Evolutionary conservation across 2,888 invertebrate species (phyloP), one percentile per base, ranked within the genome.

Genomic region (Eupithecia dodoneata): DNA sequence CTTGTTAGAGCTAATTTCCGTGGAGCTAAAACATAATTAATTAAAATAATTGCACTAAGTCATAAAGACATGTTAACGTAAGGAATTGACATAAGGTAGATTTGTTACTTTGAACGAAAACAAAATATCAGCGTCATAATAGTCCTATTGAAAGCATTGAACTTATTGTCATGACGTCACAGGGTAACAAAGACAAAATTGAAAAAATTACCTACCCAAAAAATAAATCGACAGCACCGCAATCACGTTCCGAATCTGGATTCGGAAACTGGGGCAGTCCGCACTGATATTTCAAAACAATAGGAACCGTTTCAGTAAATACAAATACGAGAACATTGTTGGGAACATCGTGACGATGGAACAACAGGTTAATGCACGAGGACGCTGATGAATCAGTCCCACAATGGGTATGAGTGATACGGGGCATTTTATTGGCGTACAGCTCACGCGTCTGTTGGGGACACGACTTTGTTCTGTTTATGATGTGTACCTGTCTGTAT

Each of bases 311-410:
- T 72, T 70, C 59, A 49, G 45, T 59, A 72, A 52, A 71, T 47
- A 30, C 70, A 70, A 52, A 71, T 47, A 30, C 70, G 18, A 70
- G 18, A 41, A 76, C 52, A 70, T 41, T 69, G 76, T 71, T 65
- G 66, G 49, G 45, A 71, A 52, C 65, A 74, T 76, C 76, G 76
- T 76, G 74, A 76, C 74, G 47, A 18, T 65, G 42, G 30, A 76
- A 77, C 75, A 78, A 76, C 74, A 79, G 72, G 74, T 72, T 42
- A 76, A 74, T 70, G 75, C 78, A 78, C 73, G 75, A 73, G 42
- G 66, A 45, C 49, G 73, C 45, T 44, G 72, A 65, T 71, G 78
- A 52, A 75, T 73, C 73, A 66, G 59, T 42, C 13, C 66, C 15
- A 77, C 78, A 76, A 78, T 76, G 73, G 72, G 65, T 76, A 76